These are phyloP conservation scores for Sinelater perroti DNA, from an alignment of 2,888 invertebrate species.

Conservation along the genomic window DNA sequence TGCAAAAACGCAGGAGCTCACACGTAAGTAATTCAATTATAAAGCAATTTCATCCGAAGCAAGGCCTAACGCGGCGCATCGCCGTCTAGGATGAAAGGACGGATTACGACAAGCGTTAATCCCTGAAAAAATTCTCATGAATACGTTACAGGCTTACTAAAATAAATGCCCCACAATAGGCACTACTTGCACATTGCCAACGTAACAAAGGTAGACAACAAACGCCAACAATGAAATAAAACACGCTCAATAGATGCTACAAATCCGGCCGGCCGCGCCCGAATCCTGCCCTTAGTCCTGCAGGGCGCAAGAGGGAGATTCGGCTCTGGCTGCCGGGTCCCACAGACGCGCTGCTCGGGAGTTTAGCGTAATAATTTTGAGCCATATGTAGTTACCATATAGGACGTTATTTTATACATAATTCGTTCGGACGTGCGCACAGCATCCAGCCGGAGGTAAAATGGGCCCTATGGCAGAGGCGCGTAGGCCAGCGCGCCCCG, in stretches of 20 bases:
- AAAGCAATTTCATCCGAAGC: slow-evolving; percentile 45
- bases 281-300: slow-evolving; percentile 22
- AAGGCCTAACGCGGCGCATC: slow-evolving; percentile 33
- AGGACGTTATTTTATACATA: slow-evolving; percentile 52
- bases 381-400: slow-evolving; percentile 55
- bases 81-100: slow-evolving; percentile 47
- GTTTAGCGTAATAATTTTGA: slow-evolving; percentile 58
- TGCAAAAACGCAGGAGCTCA: slow-evolving; percentile 12
- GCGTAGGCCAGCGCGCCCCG: slow-evolving; percentile 27
- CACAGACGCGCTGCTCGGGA: slow-evolving; percentile 33
- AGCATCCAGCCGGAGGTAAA: slow-evolving; percentile 43
- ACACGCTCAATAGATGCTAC: slow-evolving; percentile 63
- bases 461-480: slow-evolving; percentile 40
- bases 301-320: slow-evolving; percentile 21
- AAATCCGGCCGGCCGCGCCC: slow-evolving; percentile 60
- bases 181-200: slow-evolving; percentile 61
- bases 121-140: slow-evolving; percentile 59
- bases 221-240: slow-evolving; percentile 62
- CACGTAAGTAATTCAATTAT: slow-evolving; percentile 45
- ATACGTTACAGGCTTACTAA: slow-evolving; percentile 59
- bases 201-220: slow-evolving; percentile 61
- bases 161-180: slow-evolving; percentile 61
- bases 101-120: slow-evolving; percentile 56
- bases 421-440: slow-evolving; percentile 60
- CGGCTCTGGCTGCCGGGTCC: slow-evolving; percentile 1